Evolutionary conservation across 2,888 invertebrate species (phyloP).

Genomic region (Carcina quercana): DNA sequence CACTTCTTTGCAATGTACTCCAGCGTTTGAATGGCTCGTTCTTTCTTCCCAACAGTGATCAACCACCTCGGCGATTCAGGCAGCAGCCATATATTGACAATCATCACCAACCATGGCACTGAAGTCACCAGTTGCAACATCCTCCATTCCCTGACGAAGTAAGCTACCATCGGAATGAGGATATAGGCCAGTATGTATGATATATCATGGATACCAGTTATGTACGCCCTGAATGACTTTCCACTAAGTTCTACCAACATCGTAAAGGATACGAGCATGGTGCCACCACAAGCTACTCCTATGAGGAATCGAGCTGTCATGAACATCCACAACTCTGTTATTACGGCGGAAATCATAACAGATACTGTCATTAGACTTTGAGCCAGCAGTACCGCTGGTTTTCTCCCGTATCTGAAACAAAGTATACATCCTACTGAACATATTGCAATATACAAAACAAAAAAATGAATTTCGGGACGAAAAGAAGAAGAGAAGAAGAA

Average conservation of each 20-base stretch:
- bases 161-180: constrained; percentile 72
- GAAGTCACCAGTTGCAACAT: constrained; percentile 73
- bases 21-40: constrained; percentile 76
- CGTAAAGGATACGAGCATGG: constrained; percentile 79
- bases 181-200: constrained; percentile 73
- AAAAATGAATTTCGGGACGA: no score
- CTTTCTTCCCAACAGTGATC: constrained; percentile 77
- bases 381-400: constrained; percentile 74
- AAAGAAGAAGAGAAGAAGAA: no score
- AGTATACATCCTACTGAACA: no score
- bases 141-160: constrained; percentile 76
- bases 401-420: constrained; percentile 78
- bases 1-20: constrained; percentile 75
- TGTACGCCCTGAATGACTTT: constrained; percentile 66
- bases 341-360: constrained; percentile 66
- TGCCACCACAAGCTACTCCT: constrained; percentile 76
- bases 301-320: constrained; percentile 72
- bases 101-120: constrained; percentile 63
- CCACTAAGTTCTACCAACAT: constrained; percentile 77
- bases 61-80: constrained; percentile 90
- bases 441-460: no score
- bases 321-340: constrained; percentile 76
- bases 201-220: constrained; percentile 71
- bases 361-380: constrained; percentile 72
- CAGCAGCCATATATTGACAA: constrained; percentile 78